These are phyloP conservation scores for Ashinkailepas kermadecensis DNA, from an alignment of 2,888 invertebrate genomes.

Conservation along the genomic window DNA sequence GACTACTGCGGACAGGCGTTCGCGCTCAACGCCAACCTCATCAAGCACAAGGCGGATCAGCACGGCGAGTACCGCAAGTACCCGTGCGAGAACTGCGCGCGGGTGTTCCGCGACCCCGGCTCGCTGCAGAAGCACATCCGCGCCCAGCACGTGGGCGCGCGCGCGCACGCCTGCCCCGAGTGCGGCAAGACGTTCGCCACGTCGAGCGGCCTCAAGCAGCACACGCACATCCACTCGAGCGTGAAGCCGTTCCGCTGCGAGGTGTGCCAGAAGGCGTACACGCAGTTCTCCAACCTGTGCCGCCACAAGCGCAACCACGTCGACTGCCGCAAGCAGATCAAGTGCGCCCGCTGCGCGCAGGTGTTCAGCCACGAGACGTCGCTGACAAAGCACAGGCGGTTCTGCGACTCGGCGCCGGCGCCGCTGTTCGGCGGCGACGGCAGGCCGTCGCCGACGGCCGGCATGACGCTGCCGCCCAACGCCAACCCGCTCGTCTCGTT, in stretches of 20 bases:
- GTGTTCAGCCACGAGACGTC: conserved; percentile 86
- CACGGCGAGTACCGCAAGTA: conserved; percentile 72
- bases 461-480: conserved; percentile 42
- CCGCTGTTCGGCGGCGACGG: conserved; percentile 37
- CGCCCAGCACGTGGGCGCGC: conserved; percentile 87
- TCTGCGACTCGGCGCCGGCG: conserved; percentile 67
- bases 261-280: conserved; percentile 96
- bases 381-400: conserved; percentile 88
- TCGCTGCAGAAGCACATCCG: conserved; percentile 95
- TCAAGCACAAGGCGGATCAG: conserved; percentile 70
- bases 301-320: conserved; percentile 99
- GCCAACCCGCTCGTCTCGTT: conserved; percentile 38
- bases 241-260: conserved; percentile 96
- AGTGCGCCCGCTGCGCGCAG: conserved; percentile 89
- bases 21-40: conserved; percentile 68
- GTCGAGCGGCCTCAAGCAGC: conserved; percentile 95
- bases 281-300: conserved; percentile 98
- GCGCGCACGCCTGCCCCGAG: conserved; percentile 94
- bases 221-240: conserved; percentile 97
- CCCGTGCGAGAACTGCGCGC: conserved; percentile 81
- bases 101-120: conserved; percentile 93
- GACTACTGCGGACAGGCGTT: conserved; percentile 76
- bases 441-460: conserved; percentile 38
- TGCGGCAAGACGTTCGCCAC: conserved; percentile 99
- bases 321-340: conserved; percentile 85